Conservation (phyloP, 2,797 vertebrate species). For the Vultur gryphus region DNA sequence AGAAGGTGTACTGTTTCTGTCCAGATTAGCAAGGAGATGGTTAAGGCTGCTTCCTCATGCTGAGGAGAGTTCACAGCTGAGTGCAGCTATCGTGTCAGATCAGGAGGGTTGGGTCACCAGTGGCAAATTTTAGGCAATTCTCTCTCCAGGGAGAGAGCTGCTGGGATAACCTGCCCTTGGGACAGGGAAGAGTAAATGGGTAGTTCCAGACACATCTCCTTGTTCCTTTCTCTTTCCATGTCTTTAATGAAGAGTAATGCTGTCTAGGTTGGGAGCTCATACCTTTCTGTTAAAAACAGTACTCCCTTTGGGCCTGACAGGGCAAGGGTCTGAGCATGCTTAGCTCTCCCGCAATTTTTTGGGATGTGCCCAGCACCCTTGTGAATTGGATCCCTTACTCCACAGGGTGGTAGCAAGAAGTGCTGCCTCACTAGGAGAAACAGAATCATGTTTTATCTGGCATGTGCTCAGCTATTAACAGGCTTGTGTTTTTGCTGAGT, state of each 20-base stretch:
- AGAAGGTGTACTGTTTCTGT: neutral
- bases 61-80: neutral
- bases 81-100: neutral
- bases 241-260: neutral
- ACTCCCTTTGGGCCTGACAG: neutral
- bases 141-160: neutral
- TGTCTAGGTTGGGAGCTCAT: neutral
- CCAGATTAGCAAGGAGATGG: neutral
- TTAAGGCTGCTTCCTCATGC: neutral
- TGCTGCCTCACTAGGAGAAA: neutral
- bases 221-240: neutral
- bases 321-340: neutral
- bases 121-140: neutral
- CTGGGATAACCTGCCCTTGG: neutral
- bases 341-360: neutral
- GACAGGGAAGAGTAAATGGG: neutral
- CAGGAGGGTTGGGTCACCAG: neutral
- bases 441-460: neutral
- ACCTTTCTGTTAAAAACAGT: neutral
- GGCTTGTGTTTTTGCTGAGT: constrained; percentile 4
- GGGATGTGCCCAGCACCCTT: neutral
- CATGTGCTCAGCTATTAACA: neutral
- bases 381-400: neutral
- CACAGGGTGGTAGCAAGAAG: neutral
- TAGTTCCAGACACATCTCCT: neutral